Base-by-base conservation (phyloP, 2,888 invertebrate genomes). In the Aphodius sticticus region DNA sequence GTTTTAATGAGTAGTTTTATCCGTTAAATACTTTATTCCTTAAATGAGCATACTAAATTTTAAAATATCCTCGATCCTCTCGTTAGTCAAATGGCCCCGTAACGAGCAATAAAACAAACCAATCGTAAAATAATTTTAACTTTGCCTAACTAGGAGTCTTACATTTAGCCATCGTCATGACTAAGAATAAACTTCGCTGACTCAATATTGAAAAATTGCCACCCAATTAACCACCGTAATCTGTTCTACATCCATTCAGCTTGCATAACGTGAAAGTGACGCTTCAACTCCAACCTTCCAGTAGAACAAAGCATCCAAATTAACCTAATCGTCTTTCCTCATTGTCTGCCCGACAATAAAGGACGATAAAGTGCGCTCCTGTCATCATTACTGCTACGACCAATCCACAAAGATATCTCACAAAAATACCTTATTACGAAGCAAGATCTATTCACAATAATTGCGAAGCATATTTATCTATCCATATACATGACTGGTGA, bases 341-440 rank as follows among this genome's bases (percentile, higher is more conserved):
- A 74, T 74, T 74, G 74, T 74, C 36, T n/a, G 74, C 74, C 36
- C 74, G 36, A 37, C 74, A 74, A 74, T 74, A 74, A 74, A 74
- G 72, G 74, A 74, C 53, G 53, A 53, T 53, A 53, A 53, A 53
- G 53, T 53, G 53, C 53, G 53, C 7, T 53, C 53, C 7, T 53
- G 53, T 53, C 53, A 53, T 53, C 53, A 53, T 53, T 53, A 53
- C 53, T 53, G 53, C 53, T 53, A 53, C 53, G 12, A 53, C 53
- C 53, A 12, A 53, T 53, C 12, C 53, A 53, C 26, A 1, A 26
- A 1, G 53, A 53, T 53, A 53, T 5, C 53, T 53, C 6, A 53
- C 53, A 53, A 53, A 53, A 53, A 53, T 53, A 53, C 53, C 53
- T 53, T 53, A 53, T 53, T 53, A 53, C 53, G 53, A 53, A 53